Conservation (phyloP, 2,888 invertebrate genomes). For the Pachycephus smyrnensis region DNA sequence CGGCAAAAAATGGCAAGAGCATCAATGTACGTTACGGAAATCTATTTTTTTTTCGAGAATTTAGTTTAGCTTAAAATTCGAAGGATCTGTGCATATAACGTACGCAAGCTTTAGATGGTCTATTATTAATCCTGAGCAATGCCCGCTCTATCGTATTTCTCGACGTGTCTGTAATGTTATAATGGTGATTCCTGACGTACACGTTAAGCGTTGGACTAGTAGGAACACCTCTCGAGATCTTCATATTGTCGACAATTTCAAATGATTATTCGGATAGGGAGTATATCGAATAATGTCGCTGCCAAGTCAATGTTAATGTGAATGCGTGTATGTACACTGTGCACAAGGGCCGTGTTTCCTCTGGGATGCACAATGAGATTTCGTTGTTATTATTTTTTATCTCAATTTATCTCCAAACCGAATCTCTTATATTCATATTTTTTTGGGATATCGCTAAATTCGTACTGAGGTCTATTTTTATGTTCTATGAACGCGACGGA, state of each 20-base stretch:
- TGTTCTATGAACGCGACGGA: not conserved
- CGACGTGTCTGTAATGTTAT: not conserved
- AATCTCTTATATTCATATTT: slow-evolving; percentile 1
- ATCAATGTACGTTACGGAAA: not conserved
- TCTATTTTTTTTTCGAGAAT: not conserved
- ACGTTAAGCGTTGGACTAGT: not conserved
- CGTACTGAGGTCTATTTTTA: slow-evolving; percentile 5
- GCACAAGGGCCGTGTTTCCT: not conserved
- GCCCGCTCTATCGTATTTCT: not conserved
- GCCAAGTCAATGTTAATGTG: not conserved
- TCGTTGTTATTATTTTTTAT: slow-evolving; percentile 6
- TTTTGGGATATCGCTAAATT: not conserved
- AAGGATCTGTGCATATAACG: not conserved
- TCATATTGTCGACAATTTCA: not conserved
- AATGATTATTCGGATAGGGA: not conserved
- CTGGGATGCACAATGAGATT: not conserved
- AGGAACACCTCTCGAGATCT: not conserved
- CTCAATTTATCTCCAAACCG: not conserved
- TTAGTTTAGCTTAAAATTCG: not conserved
- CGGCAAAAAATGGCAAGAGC: not conserved
- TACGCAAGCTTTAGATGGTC: not conserved
- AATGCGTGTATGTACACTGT: not conserved
- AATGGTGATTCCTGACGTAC: not conserved
- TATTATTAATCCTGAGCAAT: not conserved
- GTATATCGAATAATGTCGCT: not conserved